Evolutionary conservation across 92 coral and sea anemone species (phyloP).

Genomic region (Isaurus tuberculatus): DNA sequence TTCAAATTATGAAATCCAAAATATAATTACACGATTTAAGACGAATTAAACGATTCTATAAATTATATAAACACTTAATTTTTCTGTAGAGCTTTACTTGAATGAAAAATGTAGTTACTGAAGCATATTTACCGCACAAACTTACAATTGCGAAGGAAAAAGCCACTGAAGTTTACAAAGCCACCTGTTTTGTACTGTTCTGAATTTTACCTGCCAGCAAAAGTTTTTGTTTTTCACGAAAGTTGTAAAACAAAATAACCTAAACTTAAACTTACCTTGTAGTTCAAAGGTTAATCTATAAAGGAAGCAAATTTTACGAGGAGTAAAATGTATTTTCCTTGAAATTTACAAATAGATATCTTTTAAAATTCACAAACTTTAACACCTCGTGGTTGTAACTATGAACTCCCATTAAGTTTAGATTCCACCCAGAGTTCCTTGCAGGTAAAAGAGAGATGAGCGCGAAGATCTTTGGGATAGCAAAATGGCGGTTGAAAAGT

Average conservation of each 20-base stretch:
- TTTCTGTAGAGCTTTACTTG: neutral
- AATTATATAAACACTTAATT: neutral
- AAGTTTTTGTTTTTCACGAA: neutral
- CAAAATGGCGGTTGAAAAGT: slow-evolving; percentile 44
- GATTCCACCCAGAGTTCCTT: neutral
- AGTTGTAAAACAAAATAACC: neutral
- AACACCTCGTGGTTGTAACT: slow-evolving; percentile 15
- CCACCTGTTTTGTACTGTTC: slow-evolving; percentile 14
- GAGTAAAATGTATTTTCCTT: neutral
- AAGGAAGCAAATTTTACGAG: neutral
- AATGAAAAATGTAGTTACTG: neutral
- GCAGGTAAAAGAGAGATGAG: neutral
- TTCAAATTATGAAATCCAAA: too few species aligned
- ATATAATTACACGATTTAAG: too few species aligned
- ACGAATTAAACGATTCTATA: neutral
- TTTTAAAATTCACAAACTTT: neutral
- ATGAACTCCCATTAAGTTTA: slow-evolving; percentile 14
- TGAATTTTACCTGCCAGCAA: neutral
- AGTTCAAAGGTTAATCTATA: neutral
- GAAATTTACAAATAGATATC: neutral
- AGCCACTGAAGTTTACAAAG: neutral
- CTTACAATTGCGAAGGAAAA: slow-evolving; percentile 1
- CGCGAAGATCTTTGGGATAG: slow-evolving; percentile 15
- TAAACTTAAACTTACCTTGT: slow-evolving; percentile 4
- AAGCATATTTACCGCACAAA: neutral